phyloP scores from a whole-genome alignment of 1,140 invertebrate genomes.

The Trigoniulus corallinus region DNA sequence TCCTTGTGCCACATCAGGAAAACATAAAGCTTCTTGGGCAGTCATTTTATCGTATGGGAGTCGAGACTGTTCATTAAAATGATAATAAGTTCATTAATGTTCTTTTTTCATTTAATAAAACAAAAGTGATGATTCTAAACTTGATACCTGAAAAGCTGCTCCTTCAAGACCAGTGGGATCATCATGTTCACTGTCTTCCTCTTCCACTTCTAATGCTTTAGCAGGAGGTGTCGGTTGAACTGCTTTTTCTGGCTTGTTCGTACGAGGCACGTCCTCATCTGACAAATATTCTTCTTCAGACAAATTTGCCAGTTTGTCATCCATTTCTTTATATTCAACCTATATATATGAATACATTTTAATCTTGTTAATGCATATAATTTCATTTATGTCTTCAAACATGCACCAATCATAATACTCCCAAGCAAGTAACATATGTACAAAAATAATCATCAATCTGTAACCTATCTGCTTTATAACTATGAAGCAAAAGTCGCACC shows the following conservation, averaged over 20 bases:
- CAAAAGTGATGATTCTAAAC: neutral
- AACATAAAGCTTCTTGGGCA: slow-evolving; percentile 79
- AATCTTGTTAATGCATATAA: neutral
- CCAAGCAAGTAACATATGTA: neutral
- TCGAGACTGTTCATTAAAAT: slow-evolving; percentile 49
- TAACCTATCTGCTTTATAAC: too few relatives aligned
- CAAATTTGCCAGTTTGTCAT: slow-evolving; percentile 21
- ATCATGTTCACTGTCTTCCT: slow-evolving; percentile 24
- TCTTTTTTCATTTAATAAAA: neutral
- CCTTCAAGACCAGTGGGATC: slow-evolving; percentile 52
- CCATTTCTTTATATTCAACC: slow-evolving; percentile 27
- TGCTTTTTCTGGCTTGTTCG: slow-evolving; percentile 4
- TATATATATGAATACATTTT: slow-evolving; percentile 6
- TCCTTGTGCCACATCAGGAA: slow-evolving; percentile 69
- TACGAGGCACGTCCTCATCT: slow-evolving; percentile 18
- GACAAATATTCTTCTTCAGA: slow-evolving; percentile 25
- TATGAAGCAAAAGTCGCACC: too few relatives aligned
- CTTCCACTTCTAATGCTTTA: slow-evolving; percentile 13
- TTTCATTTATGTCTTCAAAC: neutral
- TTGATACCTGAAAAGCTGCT: slow-evolving; percentile 43
- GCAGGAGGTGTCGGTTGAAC: neutral
- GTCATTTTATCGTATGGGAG: slow-evolving; percentile 91
- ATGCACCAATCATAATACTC: neutral
- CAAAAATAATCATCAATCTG: neutral
- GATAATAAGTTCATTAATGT: neutral